These are phyloP conservation scores for Chloroceryle inda DNA, from an alignment of 2,797 vertebrate genomes.

Conservation along the genomic window DNA sequence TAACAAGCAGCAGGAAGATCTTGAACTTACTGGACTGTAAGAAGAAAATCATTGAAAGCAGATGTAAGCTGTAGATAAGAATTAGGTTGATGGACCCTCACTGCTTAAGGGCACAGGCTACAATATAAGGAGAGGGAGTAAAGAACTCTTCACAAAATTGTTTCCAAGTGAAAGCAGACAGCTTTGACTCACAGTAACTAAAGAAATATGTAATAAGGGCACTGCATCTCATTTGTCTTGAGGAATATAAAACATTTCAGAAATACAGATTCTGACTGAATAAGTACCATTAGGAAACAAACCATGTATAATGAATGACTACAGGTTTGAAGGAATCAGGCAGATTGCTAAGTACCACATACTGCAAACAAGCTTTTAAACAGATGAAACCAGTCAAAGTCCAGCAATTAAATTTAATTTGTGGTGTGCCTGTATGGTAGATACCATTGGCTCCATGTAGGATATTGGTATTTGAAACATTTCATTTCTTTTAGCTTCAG, in stretches of 20 bases:
- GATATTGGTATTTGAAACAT: background rate
- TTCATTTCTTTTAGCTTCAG: background rate
- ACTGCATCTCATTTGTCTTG: background rate
- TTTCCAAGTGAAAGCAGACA: background rate
- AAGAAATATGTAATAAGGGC: background rate
- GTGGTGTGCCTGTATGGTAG: background rate
- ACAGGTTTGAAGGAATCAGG: background rate
- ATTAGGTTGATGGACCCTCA: background rate
- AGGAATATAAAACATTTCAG: background rate
- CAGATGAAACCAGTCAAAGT: conserved; percentile 2
- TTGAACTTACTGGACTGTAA: background rate
- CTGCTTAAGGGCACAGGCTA: background rate
- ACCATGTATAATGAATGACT: background rate
- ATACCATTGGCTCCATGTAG: background rate
- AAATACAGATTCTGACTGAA: conserved; percentile 4
- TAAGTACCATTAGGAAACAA: background rate
- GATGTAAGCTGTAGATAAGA: background rate
- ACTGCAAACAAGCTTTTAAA: conserved; percentile 33
- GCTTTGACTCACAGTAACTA: background rate
- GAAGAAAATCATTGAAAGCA: conserved; percentile 11
- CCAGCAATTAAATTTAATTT: background rate
- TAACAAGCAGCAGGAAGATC: background rate
- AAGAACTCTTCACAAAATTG: background rate
- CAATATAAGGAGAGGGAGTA: background rate
- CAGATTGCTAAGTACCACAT: background rate